Conservation (phyloP, 2,797 vertebrate genomes). For the Otus scops region DNA sequence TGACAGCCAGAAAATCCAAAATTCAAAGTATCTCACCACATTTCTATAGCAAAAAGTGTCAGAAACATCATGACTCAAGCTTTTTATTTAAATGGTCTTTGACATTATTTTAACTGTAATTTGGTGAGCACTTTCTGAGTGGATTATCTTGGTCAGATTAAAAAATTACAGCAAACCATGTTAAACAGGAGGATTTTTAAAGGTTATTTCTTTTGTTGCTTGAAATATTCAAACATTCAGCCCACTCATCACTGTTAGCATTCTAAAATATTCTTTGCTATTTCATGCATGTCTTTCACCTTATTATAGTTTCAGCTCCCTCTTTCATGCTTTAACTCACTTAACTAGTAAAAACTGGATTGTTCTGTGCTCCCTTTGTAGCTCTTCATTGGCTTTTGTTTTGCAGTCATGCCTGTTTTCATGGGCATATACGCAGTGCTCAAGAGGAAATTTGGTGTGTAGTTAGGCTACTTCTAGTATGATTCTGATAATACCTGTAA, state of each 20-base stretch:
- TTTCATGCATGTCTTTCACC: conserved; percentile 1
- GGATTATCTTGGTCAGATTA: not conserved
- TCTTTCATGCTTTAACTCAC: conserved; percentile 36
- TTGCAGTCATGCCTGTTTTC: conserved; percentile 50
- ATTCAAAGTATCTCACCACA: not conserved
- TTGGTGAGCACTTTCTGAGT: not conserved
- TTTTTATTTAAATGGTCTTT: not conserved
- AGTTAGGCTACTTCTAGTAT: not conserved
- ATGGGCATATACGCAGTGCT: not conserved
- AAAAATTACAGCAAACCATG: not conserved
- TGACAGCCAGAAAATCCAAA: not conserved
- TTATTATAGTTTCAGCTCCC: conserved; percentile 5
- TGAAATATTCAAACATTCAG: not conserved
- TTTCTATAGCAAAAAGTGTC: not conserved
- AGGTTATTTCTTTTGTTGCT: not conserved
- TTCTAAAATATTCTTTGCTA: conserved; percentile 23
- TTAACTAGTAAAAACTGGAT: conserved; percentile 31
- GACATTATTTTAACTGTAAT: not conserved
- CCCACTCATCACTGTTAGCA: not conserved
- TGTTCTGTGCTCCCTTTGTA: conserved; percentile 10
- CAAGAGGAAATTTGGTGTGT: not conserved
- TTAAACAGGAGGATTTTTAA: not conserved
- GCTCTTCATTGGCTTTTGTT: conserved; percentile 38
- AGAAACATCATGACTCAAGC: not conserved
- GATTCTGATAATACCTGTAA: not conserved